phyloP scores from a whole-genome alignment of 1,140 invertebrate species.

The Platorchestia sp. region DNA sequence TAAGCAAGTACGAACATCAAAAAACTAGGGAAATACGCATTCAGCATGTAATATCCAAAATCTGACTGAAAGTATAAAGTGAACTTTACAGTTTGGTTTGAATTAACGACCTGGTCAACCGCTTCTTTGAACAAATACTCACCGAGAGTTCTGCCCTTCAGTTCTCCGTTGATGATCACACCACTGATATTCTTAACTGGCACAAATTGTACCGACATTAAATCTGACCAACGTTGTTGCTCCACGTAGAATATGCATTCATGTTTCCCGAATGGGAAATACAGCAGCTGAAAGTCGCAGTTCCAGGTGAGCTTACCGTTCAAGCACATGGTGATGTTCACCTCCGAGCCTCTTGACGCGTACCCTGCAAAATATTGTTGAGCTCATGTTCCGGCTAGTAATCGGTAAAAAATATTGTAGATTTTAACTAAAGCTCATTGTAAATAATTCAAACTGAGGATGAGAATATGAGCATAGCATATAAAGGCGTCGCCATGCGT shows the following conservation, averaged over 20 bases:
- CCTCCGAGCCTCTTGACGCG: neutral
- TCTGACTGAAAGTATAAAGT: slow-evolving; percentile 46
- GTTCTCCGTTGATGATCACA: neutral
- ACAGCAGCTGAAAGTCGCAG: slow-evolving; percentile 45
- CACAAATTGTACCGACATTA: neutral
- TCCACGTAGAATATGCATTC: slow-evolving; percentile 52
- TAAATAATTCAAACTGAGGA: neutral
- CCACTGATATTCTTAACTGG: neutral
- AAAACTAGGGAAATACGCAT: slow-evolving; percentile 58
- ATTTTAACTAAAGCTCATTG: neutral
- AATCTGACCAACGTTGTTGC: neutral
- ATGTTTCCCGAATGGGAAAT: slow-evolving; percentile 60
- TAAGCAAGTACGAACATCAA: slow-evolving; percentile 59
- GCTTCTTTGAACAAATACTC: slow-evolving; percentile 28
- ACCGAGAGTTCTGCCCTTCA: neutral
- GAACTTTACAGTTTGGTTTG: slow-evolving; percentile 44
- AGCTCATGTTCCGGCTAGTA: neutral
- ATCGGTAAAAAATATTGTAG: neutral
- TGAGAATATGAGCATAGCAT: neutral
- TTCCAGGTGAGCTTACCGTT: neutral
- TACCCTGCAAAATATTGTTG: slow-evolving; percentile 38
- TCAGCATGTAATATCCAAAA: slow-evolving; percentile 59
- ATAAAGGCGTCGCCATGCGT: neutral
- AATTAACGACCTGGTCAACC: slow-evolving; percentile 2
- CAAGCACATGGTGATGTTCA: slow-evolving; percentile 37